These are phyloP conservation scores for Alentia gelatinosa DNA, from an alignment of 2,888 invertebrate genomes.

Conservation along the genomic window DNA sequence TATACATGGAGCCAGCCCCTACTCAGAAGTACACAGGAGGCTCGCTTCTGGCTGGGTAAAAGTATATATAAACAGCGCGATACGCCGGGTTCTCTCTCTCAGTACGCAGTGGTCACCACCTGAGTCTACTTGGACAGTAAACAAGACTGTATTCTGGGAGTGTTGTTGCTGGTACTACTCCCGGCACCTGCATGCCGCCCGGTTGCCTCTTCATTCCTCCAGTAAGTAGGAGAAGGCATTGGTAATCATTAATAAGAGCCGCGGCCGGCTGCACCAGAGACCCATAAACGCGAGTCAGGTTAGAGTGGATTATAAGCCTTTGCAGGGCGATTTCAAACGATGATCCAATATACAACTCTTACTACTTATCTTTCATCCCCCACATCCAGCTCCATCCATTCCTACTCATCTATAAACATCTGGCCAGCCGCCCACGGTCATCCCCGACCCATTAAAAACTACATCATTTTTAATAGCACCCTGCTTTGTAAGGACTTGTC, in stretches of 20 bases:
- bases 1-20: not conserved
- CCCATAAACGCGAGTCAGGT: not conserved
- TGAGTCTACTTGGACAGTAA: conserved; percentile 20
- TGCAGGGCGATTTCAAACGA: too few species aligned
- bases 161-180: not conserved
- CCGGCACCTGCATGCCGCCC: not conserved
- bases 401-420: too few species aligned
- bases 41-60: not conserved
- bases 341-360: too few species aligned
- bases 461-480: too few species aligned
- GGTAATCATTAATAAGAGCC: not conserved
- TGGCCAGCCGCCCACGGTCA: too few species aligned
- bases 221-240: not conserved
- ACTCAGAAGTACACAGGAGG: not conserved
- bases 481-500: too few species aligned
- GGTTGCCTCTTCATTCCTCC: not conserved
- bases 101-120: not conserved
- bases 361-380: too few species aligned
- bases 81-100: not conserved
- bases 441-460: too few species aligned
- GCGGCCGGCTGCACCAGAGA: not conserved
- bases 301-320: too few species aligned
- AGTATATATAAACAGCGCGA: not conserved
- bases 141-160: not conserved
- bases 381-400: too few species aligned